Conservation (phyloP, 2,888 invertebrate species). For the Pollenia angustigena region DNA sequence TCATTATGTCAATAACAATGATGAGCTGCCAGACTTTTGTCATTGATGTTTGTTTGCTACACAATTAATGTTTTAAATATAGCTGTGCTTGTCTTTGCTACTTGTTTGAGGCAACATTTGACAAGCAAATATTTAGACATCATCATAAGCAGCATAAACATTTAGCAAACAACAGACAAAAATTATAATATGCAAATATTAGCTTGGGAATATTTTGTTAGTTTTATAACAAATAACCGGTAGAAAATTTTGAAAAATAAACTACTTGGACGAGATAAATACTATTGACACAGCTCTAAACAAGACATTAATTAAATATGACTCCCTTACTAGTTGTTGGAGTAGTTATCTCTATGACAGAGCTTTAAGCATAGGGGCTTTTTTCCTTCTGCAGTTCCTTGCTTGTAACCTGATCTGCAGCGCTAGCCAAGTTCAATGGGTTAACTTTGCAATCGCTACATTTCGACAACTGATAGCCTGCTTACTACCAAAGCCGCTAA, state of each 20-base stretch:
- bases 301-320: no score
- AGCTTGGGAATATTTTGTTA: neutral
- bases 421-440: no score
- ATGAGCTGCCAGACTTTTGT: neutral
- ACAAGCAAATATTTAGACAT: neutral
- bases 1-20: neutral
- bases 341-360: no score
- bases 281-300: no score
- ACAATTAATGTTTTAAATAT: conserved; percentile 23
- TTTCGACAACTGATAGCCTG: no score
- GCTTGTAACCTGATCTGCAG: no score
- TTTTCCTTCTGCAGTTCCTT: no score
- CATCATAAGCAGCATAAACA: neutral
- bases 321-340: no score
- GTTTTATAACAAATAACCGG: neutral
- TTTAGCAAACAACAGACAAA: conserved; percentile 20
- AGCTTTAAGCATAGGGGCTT: no score
- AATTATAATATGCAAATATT: conserved; percentile 20
- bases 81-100: neutral
- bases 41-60: neutral
- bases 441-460: no score
- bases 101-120: neutral
- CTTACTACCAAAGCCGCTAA: no score
- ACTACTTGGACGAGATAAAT: neutral
- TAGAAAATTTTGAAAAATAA: neutral